Percentiles rank a stretch among this genome's conserved stretches.
Conservation (phyloP, 2,797 vertebrate genomes). For the Brachymystax lenok region DNA sequence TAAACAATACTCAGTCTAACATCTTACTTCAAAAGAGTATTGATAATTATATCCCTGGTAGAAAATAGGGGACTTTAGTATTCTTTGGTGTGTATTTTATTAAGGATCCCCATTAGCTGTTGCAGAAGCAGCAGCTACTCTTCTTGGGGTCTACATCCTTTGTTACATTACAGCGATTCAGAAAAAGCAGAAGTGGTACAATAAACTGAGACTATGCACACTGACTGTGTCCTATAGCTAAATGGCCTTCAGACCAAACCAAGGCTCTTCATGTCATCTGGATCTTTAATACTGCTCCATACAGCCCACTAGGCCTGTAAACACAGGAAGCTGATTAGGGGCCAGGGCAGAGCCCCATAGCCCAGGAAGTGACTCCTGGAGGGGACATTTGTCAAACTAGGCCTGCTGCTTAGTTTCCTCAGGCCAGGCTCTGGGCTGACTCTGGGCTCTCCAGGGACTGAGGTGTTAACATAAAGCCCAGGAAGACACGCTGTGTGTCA, state of each 20-base stretch:
- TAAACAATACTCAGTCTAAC: too few relatives aligned
- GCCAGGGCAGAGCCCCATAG: conserved; percentile 23
- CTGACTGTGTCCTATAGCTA: background rate
- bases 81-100: background rate
- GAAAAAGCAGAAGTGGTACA: background rate
- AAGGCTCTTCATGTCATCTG: conserved; percentile 5
- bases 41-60: background rate
- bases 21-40: too few relatives aligned
- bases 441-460: conserved; percentile 15
- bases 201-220: background rate
- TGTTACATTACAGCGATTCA: background rate
- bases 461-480: conserved; percentile 12
- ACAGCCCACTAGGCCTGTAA: conserved; percentile 20
- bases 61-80: background rate
- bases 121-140: too few relatives aligned
- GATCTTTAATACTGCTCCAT: conserved; percentile 7
- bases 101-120: too few relatives aligned
- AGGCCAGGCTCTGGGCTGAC: conserved; percentile 18
- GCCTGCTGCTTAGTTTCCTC: conserved; percentile 28
- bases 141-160: too few relatives aligned
- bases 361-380: conserved; percentile 58
- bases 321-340: conserved; percentile 48
- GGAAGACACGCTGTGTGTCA: background rate
- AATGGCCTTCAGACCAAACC: background rate
- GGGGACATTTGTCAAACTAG: conserved; percentile 49